A percentile compares a stretch with the other conserved stretches of the same genome.
These are phyloP conservation scores for Brenthis daphne DNA, from an alignment of 2,888 invertebrate genomes.

Conservation along the genomic window DNA sequence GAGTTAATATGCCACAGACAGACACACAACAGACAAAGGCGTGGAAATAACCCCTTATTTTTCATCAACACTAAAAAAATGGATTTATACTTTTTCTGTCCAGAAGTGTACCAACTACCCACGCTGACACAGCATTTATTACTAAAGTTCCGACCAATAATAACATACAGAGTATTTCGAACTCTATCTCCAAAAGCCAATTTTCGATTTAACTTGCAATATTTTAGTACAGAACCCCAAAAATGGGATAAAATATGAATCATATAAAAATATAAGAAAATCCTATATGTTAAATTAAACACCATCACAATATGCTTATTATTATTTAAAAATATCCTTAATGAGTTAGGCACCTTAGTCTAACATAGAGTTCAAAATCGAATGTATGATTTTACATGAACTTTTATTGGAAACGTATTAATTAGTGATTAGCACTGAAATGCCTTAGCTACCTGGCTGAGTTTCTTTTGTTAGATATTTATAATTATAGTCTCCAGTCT, in stretches of 20 bases:
- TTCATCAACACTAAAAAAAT: no score
- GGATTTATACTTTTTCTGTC: conserved; percentile 26
- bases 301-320: no score
- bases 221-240: no score
- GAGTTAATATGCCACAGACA: neutral
- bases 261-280: no score
- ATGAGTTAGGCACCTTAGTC: no score
- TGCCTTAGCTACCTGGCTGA: conserved; percentile 57
- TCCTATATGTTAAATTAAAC: no score
- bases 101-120: conserved; percentile 42
- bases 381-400: conserved; percentile 15
- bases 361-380: conserved; percentile 31
- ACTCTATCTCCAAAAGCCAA: neutral
- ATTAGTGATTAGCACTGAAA: conserved; percentile 54
- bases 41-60: neutral
- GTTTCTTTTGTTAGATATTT: conserved; percentile 42
- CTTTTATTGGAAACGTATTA: conserved; percentile 47
- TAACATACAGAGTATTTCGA: neutral
- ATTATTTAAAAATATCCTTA: no score
- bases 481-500: neutral
- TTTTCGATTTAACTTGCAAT: no score
- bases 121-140: conserved; percentile 43
- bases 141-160: conserved; percentile 20
- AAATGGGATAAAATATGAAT: no score
- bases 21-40: neutral